phyloP scores from a whole-genome alignment of 2,888 invertebrate species.

The Venusia cambrica region DNA sequence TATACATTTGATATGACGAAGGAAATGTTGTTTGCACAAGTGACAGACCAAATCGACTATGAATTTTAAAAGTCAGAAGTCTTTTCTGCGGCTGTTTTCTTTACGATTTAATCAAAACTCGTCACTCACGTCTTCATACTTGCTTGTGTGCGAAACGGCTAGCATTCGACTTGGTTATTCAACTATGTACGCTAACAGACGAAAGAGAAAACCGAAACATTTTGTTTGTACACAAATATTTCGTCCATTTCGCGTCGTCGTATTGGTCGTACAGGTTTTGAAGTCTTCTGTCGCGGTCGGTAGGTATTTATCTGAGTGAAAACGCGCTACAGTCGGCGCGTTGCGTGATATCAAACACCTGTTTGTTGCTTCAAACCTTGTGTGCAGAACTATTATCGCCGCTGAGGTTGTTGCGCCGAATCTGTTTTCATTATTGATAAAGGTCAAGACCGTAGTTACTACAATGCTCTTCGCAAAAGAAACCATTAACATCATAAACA shows the following conservation, averaged over 20 bases:
- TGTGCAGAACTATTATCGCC: conserved; percentile 50
- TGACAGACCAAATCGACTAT: conserved; percentile 24
- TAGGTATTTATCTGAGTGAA: conserved; percentile 56
- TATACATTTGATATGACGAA: conserved; percentile 32
- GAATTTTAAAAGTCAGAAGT: conserved; percentile 8
- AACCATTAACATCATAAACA: conserved; percentile 38
- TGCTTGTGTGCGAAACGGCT: conserved; percentile 16
- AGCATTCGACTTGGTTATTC: conserved; percentile 36
- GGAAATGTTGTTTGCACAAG: conserved; percentile 34
- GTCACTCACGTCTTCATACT: background rate
- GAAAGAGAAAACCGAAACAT: conserved; percentile 64
- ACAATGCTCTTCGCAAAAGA: conserved; percentile 41
- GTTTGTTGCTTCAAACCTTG: conserved; percentile 55
- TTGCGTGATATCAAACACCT: conserved; percentile 70
- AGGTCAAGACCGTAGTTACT: conserved; percentile 58
- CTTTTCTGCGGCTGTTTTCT: too few relatives aligned
- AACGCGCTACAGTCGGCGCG: conserved; percentile 50
- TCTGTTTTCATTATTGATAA: conserved; percentile 52
- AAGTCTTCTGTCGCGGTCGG: conserved; percentile 51
- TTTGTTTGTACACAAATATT: conserved; percentile 66
- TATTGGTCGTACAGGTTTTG: conserved; percentile 52
- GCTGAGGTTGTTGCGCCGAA: conserved; percentile 43
- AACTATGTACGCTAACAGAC: conserved; percentile 41
- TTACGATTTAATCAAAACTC: too few relatives aligned
- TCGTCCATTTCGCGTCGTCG: conserved; percentile 54